Percentiles rank a stretch among this genome's conserved stretches.
Conservation (phyloP, 2,888 invertebrate species). For the Pseudococcus longispinus region DNA sequence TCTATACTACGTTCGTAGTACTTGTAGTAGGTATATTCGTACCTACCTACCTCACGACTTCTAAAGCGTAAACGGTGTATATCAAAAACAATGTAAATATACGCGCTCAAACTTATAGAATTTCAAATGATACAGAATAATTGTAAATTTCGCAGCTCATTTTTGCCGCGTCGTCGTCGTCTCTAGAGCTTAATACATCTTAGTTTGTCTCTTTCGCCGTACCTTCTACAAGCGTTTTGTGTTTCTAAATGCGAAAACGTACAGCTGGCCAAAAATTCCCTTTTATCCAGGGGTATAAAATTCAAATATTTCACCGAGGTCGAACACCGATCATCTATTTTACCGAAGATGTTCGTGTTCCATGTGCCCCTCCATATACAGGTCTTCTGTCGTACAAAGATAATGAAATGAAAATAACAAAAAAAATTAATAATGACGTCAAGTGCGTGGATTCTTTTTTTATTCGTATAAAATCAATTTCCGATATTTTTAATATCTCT, state of each 20-base stretch:
- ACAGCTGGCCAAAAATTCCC: background rate
- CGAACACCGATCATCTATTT: background rate
- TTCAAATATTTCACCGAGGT: background rate
- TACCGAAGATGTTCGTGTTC: too few species aligned
- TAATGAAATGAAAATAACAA: too few species aligned
- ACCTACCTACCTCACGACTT: background rate
- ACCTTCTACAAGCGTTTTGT: background rate
- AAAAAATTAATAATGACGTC: too few species aligned
- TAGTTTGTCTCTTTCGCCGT: background rate
- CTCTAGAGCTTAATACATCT: conserved; percentile 41
- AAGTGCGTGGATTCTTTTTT: too few species aligned
- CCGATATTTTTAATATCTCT: too few species aligned
- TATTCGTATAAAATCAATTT: too few species aligned
- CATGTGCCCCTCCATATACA: too few species aligned
- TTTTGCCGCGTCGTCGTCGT: conserved; percentile 12
- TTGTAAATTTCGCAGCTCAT: conserved; percentile 30
- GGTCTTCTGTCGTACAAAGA: too few species aligned
- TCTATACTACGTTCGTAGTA: background rate
- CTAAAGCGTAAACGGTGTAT: background rate
- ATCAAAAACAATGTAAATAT: conserved; percentile 30
- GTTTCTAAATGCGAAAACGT: background rate
- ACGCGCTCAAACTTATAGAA: conserved; percentile 10
- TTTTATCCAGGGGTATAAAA: background rate
- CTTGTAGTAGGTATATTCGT: background rate
- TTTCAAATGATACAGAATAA: conserved; percentile 38